Base-by-base conservation (phyloP, 1,140 invertebrate species). In the Chironomus striatipennis region DNA sequence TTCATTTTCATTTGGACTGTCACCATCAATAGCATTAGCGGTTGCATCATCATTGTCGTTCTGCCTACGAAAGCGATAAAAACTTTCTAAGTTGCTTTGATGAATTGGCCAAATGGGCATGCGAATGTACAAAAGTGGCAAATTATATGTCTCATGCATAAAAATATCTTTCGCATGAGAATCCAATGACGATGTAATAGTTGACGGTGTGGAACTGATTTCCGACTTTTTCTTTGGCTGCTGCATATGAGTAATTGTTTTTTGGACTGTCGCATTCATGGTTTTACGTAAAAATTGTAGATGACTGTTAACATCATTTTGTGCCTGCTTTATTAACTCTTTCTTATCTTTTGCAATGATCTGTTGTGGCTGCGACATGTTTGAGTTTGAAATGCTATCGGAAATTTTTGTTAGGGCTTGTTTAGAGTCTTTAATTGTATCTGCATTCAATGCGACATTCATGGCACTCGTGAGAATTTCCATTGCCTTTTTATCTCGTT, bases 21-120 rank as follows among this genome's bases (percentile, higher is more conserved):
- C 77, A 12, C 42, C 24, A 42, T 76, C 75, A 65, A 78, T 76
- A 5, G 77, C 78, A 12, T 80, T 24, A 2, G 80, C 74, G 64
- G 80, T 81, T 42, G 80, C 77, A 18, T 75, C 78, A 76, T 81
- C 80, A n/a, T n/a, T n/a, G 42, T 81, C 79, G n/a, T 79, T 78
- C 80, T 81, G 77, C 12, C 64, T 18, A 57, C 42, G 43, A 70
- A 74, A 43, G 74, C 74, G 67, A 72, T 18, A 74, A 75, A 76
- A 43, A 20, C 43, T 57, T 6, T 70, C 65, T 20, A 70, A 15
- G 24, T 34, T 34, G 24, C 24, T 34, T 34, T 34, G 24, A 20
- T 18, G 15, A n/a, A 70, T 6, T 18, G 65, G 65, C 65, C 17
- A 20, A 20, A 70, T 17, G 18, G 65, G 65, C 20, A 70, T 70